Evolutionary conservation across 2,888 invertebrate genomes (phyloP), one percentile per base, ranked within the genome.

Genomic region (Dicyrtomina minuta): DNA sequence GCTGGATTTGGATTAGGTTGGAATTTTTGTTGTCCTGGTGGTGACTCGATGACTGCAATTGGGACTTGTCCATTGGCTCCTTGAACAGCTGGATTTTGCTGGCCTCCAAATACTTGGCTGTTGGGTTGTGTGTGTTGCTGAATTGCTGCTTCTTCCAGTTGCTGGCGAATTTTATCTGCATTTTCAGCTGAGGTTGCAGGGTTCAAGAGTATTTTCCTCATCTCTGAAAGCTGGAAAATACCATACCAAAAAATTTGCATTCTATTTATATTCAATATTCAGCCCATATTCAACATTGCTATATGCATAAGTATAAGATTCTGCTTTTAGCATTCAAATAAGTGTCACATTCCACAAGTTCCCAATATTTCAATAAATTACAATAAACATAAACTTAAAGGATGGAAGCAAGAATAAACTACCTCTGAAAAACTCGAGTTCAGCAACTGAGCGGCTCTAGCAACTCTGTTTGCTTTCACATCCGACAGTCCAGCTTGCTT

Each of bases 401-500:
- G 33, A 33, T 5, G 33, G 33, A 33, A 33, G 8, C n/a, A n/a
- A n/a, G n/a, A n/a, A n/a, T n/a, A n/a, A n/a, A n/a, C 3, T 46
- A 69, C 69, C 55, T 69, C 64, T 15, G 17, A n/a, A 22, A 62
- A 69, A 33, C 15, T 44, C 24, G 56, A 17, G 49, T 69, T 64
- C 27, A 62, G n/a, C 8, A 56, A 2, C 17, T 69, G 3, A 0
- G 46, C 62, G 1, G 69, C 69, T 22, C 69, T 55, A 2, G 27
- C 56, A 13, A 69, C 26, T 10, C 69, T 55, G 41, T 56, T 39
- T 13, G 69, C 60, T 20, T 69, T 69, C 5, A 33, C n/a, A n/a
- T 69, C 69, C 1, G 69, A 58, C 1, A 69, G 58, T 24, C 69
- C 69, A 27, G 69, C 62, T n/a, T 26, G 26, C 43, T 46, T 62